Conservation (phyloP, 2,888 invertebrate genomes). For the Agrilus biguttatus region DNA sequence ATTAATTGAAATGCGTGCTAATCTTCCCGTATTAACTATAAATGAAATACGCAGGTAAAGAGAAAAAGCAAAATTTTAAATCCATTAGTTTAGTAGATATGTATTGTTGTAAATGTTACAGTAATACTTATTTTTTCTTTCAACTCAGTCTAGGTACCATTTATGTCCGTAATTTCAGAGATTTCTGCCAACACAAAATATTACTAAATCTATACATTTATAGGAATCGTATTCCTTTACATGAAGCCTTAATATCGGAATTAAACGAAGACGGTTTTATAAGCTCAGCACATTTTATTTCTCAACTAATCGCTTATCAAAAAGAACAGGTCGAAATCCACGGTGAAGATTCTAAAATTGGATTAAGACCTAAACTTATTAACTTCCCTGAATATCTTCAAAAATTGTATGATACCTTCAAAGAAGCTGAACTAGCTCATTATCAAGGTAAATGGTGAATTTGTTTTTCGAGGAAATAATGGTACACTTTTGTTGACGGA, state of each 20-base stretch:
- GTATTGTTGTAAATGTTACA: too few species aligned
- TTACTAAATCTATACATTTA: slow-evolving; percentile 8
- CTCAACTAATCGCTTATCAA: slow-evolving; percentile 41
- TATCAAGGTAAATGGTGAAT: slow-evolving; percentile 10
- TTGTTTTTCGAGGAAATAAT: neutral
- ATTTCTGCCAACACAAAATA: neutral
- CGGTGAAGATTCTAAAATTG: slow-evolving; percentile 37
- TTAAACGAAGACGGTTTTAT: slow-evolving; percentile 36
- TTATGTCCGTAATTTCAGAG: neutral
- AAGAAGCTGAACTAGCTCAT: slow-evolving; percentile 18
- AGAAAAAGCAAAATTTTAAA: too few species aligned
- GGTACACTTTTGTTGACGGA: too few species aligned
- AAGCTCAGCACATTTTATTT: slow-evolving; percentile 36
- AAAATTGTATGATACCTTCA: slow-evolving; percentile 15
- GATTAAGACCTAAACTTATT: slow-evolving; percentile 22
- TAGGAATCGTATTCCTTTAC: slow-evolving; percentile 37
- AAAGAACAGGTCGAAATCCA: slow-evolving; percentile 33
- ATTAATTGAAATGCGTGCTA: slow-evolving; percentile 20
- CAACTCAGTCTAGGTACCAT: too few species aligned
- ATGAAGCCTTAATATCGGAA: slow-evolving; percentile 40
- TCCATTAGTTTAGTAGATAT: too few species aligned
- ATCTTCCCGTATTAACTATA: slow-evolving; percentile 23
- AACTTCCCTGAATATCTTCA: slow-evolving; percentile 20
- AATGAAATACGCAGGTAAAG: slow-evolving; percentile 26
- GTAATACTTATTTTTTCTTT: too few species aligned